Evolutionary conservation across 2,113 vertebrate genomes (phyloP).

Genomic region (Monopterus albus): DNA sequence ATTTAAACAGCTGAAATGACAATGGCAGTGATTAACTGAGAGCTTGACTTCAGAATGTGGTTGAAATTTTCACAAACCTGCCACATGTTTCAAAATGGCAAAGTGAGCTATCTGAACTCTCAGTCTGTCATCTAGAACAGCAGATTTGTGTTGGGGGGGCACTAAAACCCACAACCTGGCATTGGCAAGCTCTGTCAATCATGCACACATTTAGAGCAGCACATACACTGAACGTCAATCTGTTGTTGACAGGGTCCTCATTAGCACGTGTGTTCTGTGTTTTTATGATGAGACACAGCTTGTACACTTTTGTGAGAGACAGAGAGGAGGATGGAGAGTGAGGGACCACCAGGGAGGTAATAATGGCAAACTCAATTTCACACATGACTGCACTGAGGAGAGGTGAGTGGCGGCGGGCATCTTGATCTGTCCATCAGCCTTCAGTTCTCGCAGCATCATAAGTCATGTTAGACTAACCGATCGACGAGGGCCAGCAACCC

Average conservation of each 20-base stretch:
- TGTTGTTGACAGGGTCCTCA: conserved; percentile 59
- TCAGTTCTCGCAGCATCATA: conserved; percentile 63
- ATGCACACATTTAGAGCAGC: conserved; percentile 38
- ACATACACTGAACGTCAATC: conserved; percentile 49
- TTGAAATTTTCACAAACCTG: conserved; percentile 25
- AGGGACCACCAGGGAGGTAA: conserved; percentile 46
- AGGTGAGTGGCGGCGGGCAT: conserved; percentile 55
- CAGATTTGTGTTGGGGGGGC: not conserved
- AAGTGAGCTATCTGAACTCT: conserved; percentile 2
- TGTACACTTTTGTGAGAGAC: conserved; percentile 24
- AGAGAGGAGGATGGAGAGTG: not conserved
- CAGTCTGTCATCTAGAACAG: conserved; percentile 26
- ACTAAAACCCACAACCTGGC: conserved; percentile 32
- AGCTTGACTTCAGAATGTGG: not conserved
- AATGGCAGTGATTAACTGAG: conserved; percentile 17
- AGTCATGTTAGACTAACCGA: conserved; percentile 47
- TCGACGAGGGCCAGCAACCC: conserved; percentile 30
- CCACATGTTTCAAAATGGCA: not conserved
- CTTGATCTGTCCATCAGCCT: conserved; percentile 71
- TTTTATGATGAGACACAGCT: conserved; percentile 34
- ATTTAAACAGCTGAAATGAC: conserved; percentile 17
- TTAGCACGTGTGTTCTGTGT: conserved; percentile 42
- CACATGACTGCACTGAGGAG: conserved; percentile 63
- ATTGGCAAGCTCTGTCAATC: conserved; percentile 51
- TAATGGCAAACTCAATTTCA: conserved; percentile 80